Evolutionary conservation across 2,797 vertebrate species (phyloP).

Genomic region (Chaetophractus vellerosus): DNA sequence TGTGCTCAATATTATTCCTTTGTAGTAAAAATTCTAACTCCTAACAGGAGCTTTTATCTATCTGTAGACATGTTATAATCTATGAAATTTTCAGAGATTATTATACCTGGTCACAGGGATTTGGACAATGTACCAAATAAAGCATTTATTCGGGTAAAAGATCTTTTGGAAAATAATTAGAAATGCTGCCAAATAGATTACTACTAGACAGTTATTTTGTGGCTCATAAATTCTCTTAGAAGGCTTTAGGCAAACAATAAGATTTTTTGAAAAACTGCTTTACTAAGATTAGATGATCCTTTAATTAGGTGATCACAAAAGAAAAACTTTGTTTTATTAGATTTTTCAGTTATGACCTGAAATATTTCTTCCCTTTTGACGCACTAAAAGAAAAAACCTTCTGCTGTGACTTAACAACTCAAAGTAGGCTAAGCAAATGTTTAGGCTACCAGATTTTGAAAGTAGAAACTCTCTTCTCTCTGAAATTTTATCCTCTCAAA

Average conservation of each 20-base stretch:
- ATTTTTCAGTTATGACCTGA: slow-evolving; percentile 63
- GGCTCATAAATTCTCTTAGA: slow-evolving; percentile 73
- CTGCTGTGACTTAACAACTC: background rate
- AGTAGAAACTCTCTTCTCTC: background rate
- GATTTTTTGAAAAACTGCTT: background rate
- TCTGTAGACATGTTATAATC: background rate
- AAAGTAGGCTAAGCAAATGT: background rate
- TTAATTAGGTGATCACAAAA: slow-evolving; percentile 69
- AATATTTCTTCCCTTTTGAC: slow-evolving; percentile 42
- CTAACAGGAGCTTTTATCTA: slow-evolving; percentile 18
- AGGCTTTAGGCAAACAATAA: slow-evolving; percentile 69
- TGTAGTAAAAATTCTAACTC: background rate
- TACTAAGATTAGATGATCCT: slow-evolving; percentile 48
- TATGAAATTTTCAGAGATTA: slow-evolving; percentile 64
- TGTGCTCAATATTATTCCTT: background rate
- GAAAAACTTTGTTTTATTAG: slow-evolving; percentile 65
- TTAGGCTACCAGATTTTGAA: background rate
- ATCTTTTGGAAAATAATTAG: slow-evolving; percentile 78
- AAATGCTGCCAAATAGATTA: slow-evolving; percentile 69
- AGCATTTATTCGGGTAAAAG: slow-evolving; percentile 58
- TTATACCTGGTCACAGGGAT: slow-evolving; percentile 34
- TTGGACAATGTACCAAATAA: slow-evolving; percentile 56
- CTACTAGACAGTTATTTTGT: slow-evolving; percentile 74
- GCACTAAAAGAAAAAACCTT: background rate
- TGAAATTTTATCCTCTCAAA: background rate